A percentile compares a stretch with the other conserved stretches of the same genome.
Evolutionary conservation across 2,113 vertebrate species (phyloP).

Genomic region (Brachypodius melanocephalos): DNA sequence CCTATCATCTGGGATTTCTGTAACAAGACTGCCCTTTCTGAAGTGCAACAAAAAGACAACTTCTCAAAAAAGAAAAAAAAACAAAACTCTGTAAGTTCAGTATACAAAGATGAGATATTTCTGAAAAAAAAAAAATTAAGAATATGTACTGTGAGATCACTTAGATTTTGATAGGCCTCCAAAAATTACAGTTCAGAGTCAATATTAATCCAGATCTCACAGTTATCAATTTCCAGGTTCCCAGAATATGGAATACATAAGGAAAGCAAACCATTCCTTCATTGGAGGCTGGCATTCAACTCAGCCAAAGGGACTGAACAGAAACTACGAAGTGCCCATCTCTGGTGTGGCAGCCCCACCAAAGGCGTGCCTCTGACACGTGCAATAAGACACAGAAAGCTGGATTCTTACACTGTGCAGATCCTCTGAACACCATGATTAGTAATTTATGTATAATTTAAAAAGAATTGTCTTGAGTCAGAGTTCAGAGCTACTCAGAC

Average conservation of each 20-base stretch:
- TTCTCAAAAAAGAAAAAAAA: neutral
- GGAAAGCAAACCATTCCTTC: neutral
- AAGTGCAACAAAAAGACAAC: neutral
- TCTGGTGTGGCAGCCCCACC: neutral
- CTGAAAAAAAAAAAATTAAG: neutral
- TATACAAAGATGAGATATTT: accelerated
- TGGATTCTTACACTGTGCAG: neutral
- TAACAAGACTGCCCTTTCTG: neutral
- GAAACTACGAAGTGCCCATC: neutral
- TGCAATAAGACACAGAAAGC: neutral
- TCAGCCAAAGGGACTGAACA: neutral
- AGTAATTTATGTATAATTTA: neutral
- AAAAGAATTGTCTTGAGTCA: neutral
- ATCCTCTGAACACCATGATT: neutral
- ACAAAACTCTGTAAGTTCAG: neutral
- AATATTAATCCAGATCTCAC: neutral
- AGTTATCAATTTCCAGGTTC: neutral
- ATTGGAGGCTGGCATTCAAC: neutral
- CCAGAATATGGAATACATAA: neutral
- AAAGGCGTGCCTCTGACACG: neutral
- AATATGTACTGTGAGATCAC: neutral
- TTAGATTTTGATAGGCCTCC: neutral
- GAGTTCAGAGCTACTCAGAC: neutral
- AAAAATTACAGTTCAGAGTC: neutral
- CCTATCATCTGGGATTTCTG: neutral